phyloP scores from a whole-genome alignment of 2,113 vertebrate genomes.

The Oreotrochilus melanogaster region DNA sequence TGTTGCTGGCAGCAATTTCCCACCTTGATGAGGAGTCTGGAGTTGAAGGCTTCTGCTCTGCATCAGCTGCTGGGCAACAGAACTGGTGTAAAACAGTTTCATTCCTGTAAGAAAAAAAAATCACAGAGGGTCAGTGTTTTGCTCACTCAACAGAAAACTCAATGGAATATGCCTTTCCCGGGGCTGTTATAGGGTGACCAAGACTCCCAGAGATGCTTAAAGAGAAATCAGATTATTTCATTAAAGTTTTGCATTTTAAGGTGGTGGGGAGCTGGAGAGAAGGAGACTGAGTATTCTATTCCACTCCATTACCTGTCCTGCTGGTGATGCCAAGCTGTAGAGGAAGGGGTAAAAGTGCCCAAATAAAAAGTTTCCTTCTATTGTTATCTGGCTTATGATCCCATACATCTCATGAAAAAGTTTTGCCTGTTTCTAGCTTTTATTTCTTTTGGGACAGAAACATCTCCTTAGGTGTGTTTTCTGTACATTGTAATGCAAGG shows the following conservation, averaged over 20 bases:
- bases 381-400: not conserved
- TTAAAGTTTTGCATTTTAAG: not conserved
- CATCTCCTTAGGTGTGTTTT: not conserved
- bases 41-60: constrained; percentile 86
- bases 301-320: not conserved
- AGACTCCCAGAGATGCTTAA: not conserved
- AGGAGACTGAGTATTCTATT: not conserved
- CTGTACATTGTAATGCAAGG: not conserved
- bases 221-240: not conserved
- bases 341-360: not conserved
- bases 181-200: not conserved
- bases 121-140: constrained; percentile 14
- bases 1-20: constrained; percentile 5
- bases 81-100: constrained; percentile 98
- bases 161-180: not conserved
- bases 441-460: not conserved
- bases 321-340: not conserved
- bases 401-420: not conserved
- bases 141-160: constrained; percentile 9
- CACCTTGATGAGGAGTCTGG: constrained; percentile 79
- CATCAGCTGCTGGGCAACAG: constrained; percentile 95
- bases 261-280: not conserved
- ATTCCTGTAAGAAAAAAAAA: constrained; percentile 84
- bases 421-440: not conserved
- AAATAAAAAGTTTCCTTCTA: not conserved